These are phyloP conservation scores for Picus viridis DNA, from an alignment of 2,797 vertebrate species.

Conservation along the genomic window DNA sequence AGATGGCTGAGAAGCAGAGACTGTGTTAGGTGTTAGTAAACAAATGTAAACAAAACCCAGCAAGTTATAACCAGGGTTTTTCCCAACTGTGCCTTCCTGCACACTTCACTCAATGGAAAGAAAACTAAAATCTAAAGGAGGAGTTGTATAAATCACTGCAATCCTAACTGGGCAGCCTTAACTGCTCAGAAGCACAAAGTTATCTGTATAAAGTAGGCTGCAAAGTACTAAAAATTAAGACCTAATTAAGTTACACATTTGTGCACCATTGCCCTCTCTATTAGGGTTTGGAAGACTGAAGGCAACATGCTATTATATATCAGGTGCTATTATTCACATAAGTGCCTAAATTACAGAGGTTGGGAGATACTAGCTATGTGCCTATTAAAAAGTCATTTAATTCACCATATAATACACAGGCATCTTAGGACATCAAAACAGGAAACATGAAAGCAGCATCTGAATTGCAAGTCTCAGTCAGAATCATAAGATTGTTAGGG, in stretches of 20 bases:
- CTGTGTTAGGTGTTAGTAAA: not conserved
- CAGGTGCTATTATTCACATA: slow-evolving; percentile 54
- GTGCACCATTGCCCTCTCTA: slow-evolving; percentile 41
- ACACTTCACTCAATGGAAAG: not conserved
- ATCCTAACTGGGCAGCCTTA: not conserved
- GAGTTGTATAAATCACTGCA: not conserved
- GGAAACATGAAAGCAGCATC: slow-evolving; percentile 11
- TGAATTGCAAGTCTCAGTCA: slow-evolving; percentile 13
- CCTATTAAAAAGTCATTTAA: slow-evolving; percentile 54
- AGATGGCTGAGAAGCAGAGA: not conserved
- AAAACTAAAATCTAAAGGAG: not conserved
- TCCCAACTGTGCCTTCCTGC: not conserved
- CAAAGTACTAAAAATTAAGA: slow-evolving; percentile 54
- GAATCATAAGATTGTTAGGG: too few species aligned
- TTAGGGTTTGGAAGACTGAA: slow-evolving; percentile 18
- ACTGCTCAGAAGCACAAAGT: slow-evolving; percentile 6
- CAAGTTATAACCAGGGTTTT: not conserved
- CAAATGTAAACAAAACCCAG: not conserved
- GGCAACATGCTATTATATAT: slow-evolving; percentile 49
- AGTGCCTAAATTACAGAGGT: slow-evolving; percentile 60
- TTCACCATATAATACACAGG: slow-evolving; percentile 37
- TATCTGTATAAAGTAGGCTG: slow-evolving; percentile 3
- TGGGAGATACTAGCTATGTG: slow-evolving; percentile 27
- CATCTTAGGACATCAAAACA: not conserved
- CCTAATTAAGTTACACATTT: slow-evolving; percentile 46